Evolutionary conservation across 2,888 invertebrate genomes (phyloP).

Genomic region (Netelia inedita): DNA sequence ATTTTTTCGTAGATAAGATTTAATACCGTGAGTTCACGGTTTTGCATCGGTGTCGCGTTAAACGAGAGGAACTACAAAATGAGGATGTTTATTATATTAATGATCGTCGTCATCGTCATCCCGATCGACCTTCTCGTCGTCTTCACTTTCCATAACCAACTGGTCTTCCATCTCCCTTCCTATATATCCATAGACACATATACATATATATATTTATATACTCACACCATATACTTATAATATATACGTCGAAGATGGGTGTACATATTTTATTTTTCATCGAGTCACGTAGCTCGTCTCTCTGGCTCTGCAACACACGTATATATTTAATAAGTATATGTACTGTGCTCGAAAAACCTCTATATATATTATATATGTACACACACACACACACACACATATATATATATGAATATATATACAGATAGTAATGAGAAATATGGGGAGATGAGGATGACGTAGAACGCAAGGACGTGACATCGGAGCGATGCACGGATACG

Average conservation of each 20-base stretch:
- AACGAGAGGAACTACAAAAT: constrained; percentile 45
- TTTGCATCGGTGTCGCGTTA: not conserved
- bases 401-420: not conserved
- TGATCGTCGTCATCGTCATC: constrained; percentile 52
- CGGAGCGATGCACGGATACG: constrained; percentile 63
- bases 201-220: not conserved
- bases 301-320: not conserved
- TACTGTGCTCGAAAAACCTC: too few species aligned
- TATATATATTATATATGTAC: not conserved
- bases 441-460: constrained; percentile 51
- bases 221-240: constrained; percentile 16
- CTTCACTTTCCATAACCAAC: constrained; percentile 68
- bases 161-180: constrained; percentile 60
- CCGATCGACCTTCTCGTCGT: constrained; percentile 64
- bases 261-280: constrained; percentile 53
- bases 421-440: not conserved
- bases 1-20: not conserved
- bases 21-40: not conserved
- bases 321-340: not conserved
- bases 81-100: constrained; percentile 57
- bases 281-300: constrained; percentile 48
- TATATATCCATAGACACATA: constrained; percentile 13
- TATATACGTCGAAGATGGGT: constrained; percentile 1
- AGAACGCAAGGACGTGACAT: constrained; percentile 67
- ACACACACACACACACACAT: not conserved